phyloP scores from a whole-genome alignment of 2,113 vertebrate species.

The Caranx ignobilis region DNA sequence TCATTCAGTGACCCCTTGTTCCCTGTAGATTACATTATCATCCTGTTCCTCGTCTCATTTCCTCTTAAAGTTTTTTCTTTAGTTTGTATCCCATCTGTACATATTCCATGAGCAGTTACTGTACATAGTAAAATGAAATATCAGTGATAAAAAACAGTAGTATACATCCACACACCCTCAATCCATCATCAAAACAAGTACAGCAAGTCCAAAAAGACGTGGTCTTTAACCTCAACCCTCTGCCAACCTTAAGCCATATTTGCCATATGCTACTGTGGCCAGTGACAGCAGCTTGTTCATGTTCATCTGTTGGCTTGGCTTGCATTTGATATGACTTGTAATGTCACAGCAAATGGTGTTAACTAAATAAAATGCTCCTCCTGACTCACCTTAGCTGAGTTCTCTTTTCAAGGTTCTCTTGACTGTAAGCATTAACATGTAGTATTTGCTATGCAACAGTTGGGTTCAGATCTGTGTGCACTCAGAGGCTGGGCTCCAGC shows the following conservation, averaged over 20 bases:
- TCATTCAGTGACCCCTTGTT: too few species aligned
- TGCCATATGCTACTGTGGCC: neutral
- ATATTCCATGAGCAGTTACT: neutral
- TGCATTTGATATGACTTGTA: neutral
- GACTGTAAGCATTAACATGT: slow-evolving; percentile 35
- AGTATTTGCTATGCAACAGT: neutral
- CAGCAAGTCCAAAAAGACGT: neutral
- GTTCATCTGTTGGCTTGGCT: neutral
- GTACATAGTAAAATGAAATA: neutral
- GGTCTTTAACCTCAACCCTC: neutral
- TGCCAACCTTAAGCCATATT: neutral
- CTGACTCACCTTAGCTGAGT: slow-evolving; percentile 3
- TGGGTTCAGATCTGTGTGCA: slow-evolving; percentile 39
- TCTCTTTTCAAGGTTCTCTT: neutral
- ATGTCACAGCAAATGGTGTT: neutral
- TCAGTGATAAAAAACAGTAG: neutral
- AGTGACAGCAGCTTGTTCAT: too few species aligned
- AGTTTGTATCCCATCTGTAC: too few species aligned
- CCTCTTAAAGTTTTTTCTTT: too few species aligned
- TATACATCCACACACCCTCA: neutral
- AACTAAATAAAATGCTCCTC: slow-evolving; percentile 3
- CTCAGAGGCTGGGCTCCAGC: neutral
- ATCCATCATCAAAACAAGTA: slow-evolving; percentile 6
- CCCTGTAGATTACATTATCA: too few species aligned
- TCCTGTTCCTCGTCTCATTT: too few species aligned